These are phyloP conservation scores for Peromyscus leucopus DNA, from an alignment of 2,113 vertebrate species.

Conservation along the genomic window DNA sequence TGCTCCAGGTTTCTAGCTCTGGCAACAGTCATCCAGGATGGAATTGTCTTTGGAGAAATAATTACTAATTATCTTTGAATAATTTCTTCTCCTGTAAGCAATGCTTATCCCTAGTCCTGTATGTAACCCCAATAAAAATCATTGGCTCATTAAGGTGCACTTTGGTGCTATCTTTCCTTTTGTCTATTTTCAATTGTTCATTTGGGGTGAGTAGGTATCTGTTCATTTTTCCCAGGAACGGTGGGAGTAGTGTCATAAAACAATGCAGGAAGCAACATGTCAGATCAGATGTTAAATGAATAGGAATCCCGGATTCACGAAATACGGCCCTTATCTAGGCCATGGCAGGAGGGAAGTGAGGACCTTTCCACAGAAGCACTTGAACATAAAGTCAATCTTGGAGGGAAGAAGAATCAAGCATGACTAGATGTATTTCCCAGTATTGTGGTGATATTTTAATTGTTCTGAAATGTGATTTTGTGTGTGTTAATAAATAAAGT, in stretches of 20 bases:
- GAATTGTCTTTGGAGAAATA: neutral
- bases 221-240: neutral
- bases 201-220: neutral
- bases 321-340: neutral
- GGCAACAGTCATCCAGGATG: neutral
- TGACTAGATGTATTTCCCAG: neutral
- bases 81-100: neutral
- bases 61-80: neutral
- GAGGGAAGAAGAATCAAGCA: neutral
- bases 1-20: neutral
- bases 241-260: neutral
- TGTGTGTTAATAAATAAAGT: too few relatives aligned
- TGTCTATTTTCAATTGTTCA: neutral
- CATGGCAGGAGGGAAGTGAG: neutral
- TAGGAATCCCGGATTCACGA: neutral
- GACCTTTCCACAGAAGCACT: neutral
- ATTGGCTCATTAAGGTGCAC: neutral
- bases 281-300: neutral
- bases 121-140: neutral
- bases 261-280: neutral
- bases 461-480: too few relatives aligned
- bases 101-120: neutral
- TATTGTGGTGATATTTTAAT: too few relatives aligned
- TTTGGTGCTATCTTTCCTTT: neutral
- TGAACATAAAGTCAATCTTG: neutral